These are phyloP conservation scores for Haliclystus octoradiatus DNA, from an alignment of 30 jellyfish, hydroid and myxozoan genomes.

Conservation along the genomic window DNA sequence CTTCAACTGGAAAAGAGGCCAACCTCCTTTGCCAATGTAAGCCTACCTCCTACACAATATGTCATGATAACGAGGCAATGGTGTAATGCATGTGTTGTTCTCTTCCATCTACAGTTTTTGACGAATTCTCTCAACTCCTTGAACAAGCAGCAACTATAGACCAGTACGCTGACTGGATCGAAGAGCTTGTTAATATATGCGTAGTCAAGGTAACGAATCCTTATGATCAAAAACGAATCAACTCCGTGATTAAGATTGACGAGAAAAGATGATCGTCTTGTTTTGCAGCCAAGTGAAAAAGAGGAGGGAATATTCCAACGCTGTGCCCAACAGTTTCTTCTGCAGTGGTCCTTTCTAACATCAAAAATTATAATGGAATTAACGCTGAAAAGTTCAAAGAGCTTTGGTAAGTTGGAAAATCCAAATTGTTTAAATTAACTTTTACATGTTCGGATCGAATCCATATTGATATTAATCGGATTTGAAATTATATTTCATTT, in stretches of 20 bases:
- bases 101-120: conserved; percentile 29
- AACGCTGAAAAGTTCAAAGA: conserved; percentile 90
- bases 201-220: conserved; percentile 67
- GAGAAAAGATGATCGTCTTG: too few species aligned
- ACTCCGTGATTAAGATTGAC: too few species aligned
- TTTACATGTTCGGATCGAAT: too few species aligned
- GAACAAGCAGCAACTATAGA: conserved; percentile 91
- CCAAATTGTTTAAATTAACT: too few species aligned
- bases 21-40: conserved; percentile 48
- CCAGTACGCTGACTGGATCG: conserved; percentile 89
- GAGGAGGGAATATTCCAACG: conserved; percentile 62
- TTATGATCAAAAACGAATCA: too few species aligned
- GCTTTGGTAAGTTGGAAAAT: conserved; percentile 86
- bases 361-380: conserved; percentile 84
- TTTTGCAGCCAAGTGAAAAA: conserved; percentile 81
- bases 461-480: too few species aligned
- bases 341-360: conserved; percentile 84
- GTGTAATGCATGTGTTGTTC: neutral
- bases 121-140: conserved; percentile 64
- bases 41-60: too few species aligned
- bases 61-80: too few species aligned
- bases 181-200: conserved; percentile 59
- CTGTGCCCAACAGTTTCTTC: conserved; percentile 81
- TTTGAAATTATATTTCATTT: too few species aligned
- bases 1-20: conserved; percentile 42